phyloP scores from a whole-genome alignment of 2,888 invertebrate genomes.

The Neoscelio sp. region DNA sequence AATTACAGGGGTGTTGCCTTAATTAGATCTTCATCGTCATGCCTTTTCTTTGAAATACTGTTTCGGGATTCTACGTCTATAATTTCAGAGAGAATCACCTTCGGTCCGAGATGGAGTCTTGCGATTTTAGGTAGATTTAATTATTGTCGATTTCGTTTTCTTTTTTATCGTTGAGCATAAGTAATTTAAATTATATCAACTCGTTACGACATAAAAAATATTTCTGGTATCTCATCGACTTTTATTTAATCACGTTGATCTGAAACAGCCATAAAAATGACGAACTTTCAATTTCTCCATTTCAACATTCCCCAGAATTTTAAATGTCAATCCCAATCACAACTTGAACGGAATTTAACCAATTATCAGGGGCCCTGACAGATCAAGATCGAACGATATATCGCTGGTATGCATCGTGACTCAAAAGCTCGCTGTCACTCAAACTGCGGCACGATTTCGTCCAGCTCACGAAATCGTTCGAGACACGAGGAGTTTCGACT shows the following conservation, averaged over 20 bases:
- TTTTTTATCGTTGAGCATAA: slow-evolving; percentile 1
- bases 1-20: slow-evolving; percentile 53
- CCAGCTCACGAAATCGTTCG: slow-evolving; percentile 22
- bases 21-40: slow-evolving; percentile 58
- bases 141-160: neutral
- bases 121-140: slow-evolving; percentile 36
- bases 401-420: slow-evolving; percentile 19
- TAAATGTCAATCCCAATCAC: neutral
- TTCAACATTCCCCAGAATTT: neutral
- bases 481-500: slow-evolving; percentile 35
- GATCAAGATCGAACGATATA: slow-evolving; percentile 1
- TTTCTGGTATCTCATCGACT: too few relatives aligned
- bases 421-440: slow-evolving; percentile 46
- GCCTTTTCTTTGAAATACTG: slow-evolving; percentile 43
- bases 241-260: neutral
- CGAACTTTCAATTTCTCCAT: too few relatives aligned
- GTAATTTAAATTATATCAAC: too few relatives aligned
- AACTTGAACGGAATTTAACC: slow-evolving; percentile 14
- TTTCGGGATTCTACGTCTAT: slow-evolving; percentile 9
- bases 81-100: slow-evolving; percentile 18
- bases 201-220: too few relatives aligned
- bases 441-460: slow-evolving; percentile 42
- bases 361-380: slow-evolving; percentile 9
- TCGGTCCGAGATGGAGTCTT: neutral
- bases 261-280: too few relatives aligned